Percentiles rank a stretch among this genome's conserved stretches.
Evolutionary conservation across 2,113 vertebrate genomes (phyloP).

Genomic region (Bubo bubo): DNA sequence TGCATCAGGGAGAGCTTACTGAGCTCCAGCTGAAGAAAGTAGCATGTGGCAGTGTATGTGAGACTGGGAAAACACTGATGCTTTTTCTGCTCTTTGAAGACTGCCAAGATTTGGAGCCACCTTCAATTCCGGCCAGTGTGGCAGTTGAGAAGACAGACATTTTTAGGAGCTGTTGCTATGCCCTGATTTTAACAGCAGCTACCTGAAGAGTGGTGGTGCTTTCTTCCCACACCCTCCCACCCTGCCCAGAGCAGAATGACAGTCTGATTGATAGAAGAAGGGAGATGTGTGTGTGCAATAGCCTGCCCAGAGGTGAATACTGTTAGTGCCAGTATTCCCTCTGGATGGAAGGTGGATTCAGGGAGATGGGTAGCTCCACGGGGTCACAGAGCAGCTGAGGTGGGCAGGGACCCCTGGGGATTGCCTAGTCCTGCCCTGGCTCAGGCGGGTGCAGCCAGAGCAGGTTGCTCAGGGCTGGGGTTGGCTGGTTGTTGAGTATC

Average conservation of each 20-base stretch:
- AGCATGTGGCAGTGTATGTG: rapidly evolving
- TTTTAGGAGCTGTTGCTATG: neutral
- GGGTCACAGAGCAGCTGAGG: neutral
- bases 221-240: no score
- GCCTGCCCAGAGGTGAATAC: neutral
- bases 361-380: neutral
- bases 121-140: neutral
- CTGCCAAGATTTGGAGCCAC: neutral
- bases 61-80: neutral
- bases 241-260: neutral
- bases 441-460: neutral
- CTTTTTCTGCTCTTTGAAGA: neutral
- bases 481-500: neutral
- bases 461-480: neutral
- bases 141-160: neutral
- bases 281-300: rapidly evolving
- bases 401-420: neutral
- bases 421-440: rapidly evolving
- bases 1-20: neutral
- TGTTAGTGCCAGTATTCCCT: neutral
- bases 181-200: neutral
- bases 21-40: neutral
- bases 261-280: neutral
- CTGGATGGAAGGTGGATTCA: neutral
- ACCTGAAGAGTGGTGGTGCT: no score